Evolutionary conservation across 2,113 vertebrate genomes (phyloP).

Genomic region (Microcebus jonahi): DNA sequence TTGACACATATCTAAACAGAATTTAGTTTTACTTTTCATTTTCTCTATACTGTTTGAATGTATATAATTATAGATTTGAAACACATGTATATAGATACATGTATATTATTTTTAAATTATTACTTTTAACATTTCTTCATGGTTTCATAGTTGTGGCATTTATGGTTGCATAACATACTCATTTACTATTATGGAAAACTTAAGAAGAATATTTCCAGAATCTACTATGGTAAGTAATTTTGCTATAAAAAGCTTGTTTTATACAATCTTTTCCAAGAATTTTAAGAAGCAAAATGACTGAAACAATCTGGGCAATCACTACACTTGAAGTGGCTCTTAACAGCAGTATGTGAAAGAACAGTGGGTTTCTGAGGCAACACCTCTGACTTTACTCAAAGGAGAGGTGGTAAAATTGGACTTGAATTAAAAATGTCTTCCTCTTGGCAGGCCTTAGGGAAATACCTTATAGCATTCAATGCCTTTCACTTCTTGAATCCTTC

Average conservation of each 20-base stretch:
- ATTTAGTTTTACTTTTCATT: not conserved
- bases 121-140: not conserved
- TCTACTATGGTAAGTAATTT: not conserved
- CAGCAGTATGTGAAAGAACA: not conserved
- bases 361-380: not conserved
- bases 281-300: constrained; percentile 10
- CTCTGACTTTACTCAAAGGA: not conserved
- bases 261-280: not conserved
- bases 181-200: not conserved
- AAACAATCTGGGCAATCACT: not conserved
- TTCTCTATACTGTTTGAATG: not conserved
- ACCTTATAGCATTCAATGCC: not conserved
- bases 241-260: not conserved
- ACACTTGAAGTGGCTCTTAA: not conserved
- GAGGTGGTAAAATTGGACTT: not conserved
- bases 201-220: not conserved
- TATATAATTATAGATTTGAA: not conserved
- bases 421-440: not conserved
- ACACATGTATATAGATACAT: not conserved
- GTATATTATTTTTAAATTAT: not conserved
- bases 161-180: not conserved
- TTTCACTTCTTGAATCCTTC: not conserved
- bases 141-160: not conserved
- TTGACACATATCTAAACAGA: constrained; percentile 11
- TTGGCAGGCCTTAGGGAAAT: not conserved